Conservation (phyloP, 2,113 vertebrate species). For the Xerus inauris region DNA sequence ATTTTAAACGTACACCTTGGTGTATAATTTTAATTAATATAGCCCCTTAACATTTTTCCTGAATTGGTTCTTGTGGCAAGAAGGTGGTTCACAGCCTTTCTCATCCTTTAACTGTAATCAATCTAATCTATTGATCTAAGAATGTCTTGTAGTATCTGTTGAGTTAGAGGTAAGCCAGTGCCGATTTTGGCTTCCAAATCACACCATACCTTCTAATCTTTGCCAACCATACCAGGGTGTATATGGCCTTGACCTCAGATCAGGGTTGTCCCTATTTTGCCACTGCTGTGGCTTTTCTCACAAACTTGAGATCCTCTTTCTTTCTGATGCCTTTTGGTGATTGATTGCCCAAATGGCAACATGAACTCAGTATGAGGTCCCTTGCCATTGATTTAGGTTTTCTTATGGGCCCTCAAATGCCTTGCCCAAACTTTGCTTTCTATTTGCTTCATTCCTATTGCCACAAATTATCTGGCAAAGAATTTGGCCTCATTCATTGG, state of each 20-base stretch:
- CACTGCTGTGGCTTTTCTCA: neutral
- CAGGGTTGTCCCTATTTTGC: neutral
- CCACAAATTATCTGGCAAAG: neutral
- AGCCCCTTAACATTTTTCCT: neutral
- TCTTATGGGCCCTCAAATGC: neutral
- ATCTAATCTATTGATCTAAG: neutral
- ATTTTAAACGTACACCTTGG: neutral
- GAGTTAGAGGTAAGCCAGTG: neutral
- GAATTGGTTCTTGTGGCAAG: neutral
- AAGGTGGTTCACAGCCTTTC: neutral
- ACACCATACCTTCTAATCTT: neutral
- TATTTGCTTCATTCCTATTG: neutral
- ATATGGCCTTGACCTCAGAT: neutral
- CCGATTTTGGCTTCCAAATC: neutral
- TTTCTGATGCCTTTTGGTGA: neutral
- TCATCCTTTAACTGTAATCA: neutral
- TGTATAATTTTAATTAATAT: neutral
- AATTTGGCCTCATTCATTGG: neutral
- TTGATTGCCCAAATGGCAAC: neutral
- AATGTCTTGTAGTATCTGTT: neutral
- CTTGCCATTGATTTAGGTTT: neutral
- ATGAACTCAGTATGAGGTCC: too few species aligned
- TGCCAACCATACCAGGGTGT: neutral
- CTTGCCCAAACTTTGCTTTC: neutral
- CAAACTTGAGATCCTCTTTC: neutral